A percentile compares a stretch with the other conserved stretches of the same genome.
phyloP scores from a whole-genome alignment of 2,888 invertebrate genomes.

The Corbicula japonica region DNA sequence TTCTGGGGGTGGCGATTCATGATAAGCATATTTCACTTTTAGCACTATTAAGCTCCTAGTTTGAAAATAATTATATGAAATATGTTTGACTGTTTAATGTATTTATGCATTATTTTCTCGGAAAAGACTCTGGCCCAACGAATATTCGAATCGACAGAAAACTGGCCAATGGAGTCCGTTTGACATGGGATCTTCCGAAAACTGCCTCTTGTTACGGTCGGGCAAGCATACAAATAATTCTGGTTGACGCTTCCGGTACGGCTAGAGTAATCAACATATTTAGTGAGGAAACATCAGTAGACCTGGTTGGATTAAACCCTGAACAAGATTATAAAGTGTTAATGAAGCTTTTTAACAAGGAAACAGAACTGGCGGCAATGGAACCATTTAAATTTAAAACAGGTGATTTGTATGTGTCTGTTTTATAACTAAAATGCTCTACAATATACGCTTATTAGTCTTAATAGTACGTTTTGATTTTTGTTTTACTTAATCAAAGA shows the following conservation, averaged over 20 bases:
- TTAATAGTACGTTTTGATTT: too few species aligned
- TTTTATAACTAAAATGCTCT: too few species aligned
- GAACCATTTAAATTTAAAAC: slow-evolving; percentile 51
- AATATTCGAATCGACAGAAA: slow-evolving; percentile 51
- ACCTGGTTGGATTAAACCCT: slow-evolving; percentile 50
- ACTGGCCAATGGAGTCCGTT: slow-evolving; percentile 29
- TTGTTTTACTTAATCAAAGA: too few species aligned
- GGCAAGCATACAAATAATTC: slow-evolving; percentile 34
- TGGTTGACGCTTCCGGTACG: slow-evolving; percentile 20
- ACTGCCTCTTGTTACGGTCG: slow-evolving; percentile 53
- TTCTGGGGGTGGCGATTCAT: too few species aligned
- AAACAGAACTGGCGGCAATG: slow-evolving; percentile 31
- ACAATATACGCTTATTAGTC: too few species aligned
- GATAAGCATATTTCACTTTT: too few species aligned
- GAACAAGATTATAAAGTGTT: slow-evolving; percentile 50
- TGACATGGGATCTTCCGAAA: slow-evolving; percentile 54
- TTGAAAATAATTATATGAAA: too few species aligned
- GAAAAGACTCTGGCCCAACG: slow-evolving; percentile 66
- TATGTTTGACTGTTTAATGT: too few species aligned
- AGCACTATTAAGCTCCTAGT: too few species aligned
- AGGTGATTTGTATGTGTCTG: slow-evolving; percentile 22
- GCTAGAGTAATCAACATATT: slow-evolving; percentile 17
- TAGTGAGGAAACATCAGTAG: slow-evolving; percentile 42
- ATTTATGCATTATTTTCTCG: too few species aligned
- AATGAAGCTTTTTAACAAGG: slow-evolving; percentile 33